Base-by-base conservation (phyloP, 2,797 vertebrate genomes). In the Tauraco hartlaubi region DNA sequence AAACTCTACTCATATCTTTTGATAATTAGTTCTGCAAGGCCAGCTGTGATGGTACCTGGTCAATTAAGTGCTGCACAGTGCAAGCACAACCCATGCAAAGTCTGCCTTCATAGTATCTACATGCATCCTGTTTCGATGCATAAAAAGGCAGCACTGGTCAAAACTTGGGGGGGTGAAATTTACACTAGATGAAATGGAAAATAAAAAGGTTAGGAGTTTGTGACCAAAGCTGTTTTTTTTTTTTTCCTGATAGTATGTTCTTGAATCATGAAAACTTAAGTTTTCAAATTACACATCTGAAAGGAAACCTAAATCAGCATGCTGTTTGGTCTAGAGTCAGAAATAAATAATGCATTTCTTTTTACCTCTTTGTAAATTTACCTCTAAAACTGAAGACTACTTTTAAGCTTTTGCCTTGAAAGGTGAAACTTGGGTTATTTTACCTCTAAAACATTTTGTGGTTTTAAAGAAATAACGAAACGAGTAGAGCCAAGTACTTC, bases 391-490 rank as follows among this genome's bases (percentile, higher is more conserved):
- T 12, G 19, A 37, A 78, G 76, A 33, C 25, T 58, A 7, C 28
- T 83, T 64, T 52, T 39, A 71, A 81, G 61, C 41, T 4, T 90
- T 71, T 44, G 67, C 39, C 35, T 76, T 61, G 48, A 85, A 52
- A 63, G 44, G 33, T 56, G 44, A 80, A 92, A 77, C 33, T 8
- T 44, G 39, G 51, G 17, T 54, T 39, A 59, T 37, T 94, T 63
- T 28, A 39, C 52, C 44, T 75, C 68, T 81, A 80, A 83, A 91
- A 68, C 23, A 11, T 52, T 33, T 75, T 86, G 73, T 94, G 74
- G 62, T 89, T 89, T 91, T 62, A 58, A 95, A 84, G 41, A 84
- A 81, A 54, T 46, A 66, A 78, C 29, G 11, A 61, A 78, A 72
- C 15, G 7, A 77, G 8, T 31, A 56, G 56, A 90, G 79, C 68